Conservation (phyloP, 1,140 invertebrate genomes). For the Drosophila setifemur region DNA sequence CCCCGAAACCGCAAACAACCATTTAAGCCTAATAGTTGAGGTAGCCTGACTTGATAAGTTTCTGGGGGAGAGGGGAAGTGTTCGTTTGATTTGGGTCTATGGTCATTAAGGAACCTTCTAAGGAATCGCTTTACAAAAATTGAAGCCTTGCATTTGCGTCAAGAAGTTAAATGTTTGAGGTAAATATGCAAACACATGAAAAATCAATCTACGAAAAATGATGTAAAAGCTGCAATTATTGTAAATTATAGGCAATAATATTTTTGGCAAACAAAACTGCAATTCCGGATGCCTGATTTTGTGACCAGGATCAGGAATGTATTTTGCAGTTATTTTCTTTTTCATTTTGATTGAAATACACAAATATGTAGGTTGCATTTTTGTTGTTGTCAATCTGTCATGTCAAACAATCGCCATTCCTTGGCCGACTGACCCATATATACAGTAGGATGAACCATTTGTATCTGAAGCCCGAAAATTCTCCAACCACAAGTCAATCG, state of each 20-base stretch:
- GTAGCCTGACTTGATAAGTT: constrained; percentile 36
- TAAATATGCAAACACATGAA: too few relatives aligned
- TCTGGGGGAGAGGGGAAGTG: background rate
- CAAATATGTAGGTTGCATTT: background rate
- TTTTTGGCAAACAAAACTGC: too few relatives aligned
- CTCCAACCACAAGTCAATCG: constrained; percentile 33
- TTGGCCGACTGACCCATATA: constrained; percentile 27
- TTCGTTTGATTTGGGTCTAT: constrained; percentile 26
- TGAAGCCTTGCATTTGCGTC: background rate
- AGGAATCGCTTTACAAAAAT: constrained; percentile 13
- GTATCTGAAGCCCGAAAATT: constrained; percentile 13
- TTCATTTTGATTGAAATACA: background rate
- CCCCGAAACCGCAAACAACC: constrained; percentile 69
- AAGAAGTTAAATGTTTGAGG: background rate
- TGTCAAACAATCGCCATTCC: constrained; percentile 16
- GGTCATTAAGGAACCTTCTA: constrained; percentile 9
- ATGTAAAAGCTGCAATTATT: too few relatives aligned
- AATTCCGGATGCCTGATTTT: too few relatives aligned
- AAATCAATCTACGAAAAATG: too few relatives aligned
- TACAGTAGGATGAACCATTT: background rate
- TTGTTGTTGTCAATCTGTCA: constrained; percentile 11
- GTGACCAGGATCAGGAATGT: too few relatives aligned
- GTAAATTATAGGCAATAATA: too few relatives aligned
- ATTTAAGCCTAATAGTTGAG: constrained; percentile 77
- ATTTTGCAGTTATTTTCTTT: too few relatives aligned